phyloP scores from a whole-genome alignment of 2,888 invertebrate species.

The Scelioninae gen. 2 region DNA sequence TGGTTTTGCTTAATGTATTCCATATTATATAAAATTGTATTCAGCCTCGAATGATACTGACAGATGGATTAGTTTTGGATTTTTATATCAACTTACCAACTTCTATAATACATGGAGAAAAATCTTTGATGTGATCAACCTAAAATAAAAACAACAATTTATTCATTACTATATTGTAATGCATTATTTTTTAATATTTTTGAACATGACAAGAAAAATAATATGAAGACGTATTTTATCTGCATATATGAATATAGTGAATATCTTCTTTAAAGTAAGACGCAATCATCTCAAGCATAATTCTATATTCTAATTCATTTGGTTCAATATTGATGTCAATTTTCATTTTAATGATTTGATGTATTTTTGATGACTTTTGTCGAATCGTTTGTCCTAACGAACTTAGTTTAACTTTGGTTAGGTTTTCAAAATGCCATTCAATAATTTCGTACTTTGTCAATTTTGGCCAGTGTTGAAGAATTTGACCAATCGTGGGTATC shows the following conservation, averaged over 20 bases:
- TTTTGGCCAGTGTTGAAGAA: constrained; percentile 12
- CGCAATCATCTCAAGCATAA: too few relatives aligned
- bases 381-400: not conserved
- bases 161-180: too few relatives aligned
- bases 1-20: too few relatives aligned
- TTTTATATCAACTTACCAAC: too few relatives aligned
- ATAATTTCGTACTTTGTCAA: constrained; percentile 5
- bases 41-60: too few relatives aligned
- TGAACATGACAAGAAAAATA: too few relatives aligned
- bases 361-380: constrained; percentile 8
- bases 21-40: too few relatives aligned
- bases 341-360: not conserved
- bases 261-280: not conserved
- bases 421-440: constrained; percentile 20
- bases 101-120: constrained; percentile 4
- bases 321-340: too few relatives aligned
- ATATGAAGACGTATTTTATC: too few relatives aligned
- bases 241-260: not conserved
- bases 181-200: too few relatives aligned
- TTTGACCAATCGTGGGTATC: constrained; percentile 4
- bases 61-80: too few relatives aligned
- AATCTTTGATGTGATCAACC: not conserved
- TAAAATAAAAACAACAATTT: constrained; percentile 1
- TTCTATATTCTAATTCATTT: too few relatives aligned
- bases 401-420: constrained; percentile 15